Percentiles rank a stretch among this genome's conserved stretches.
Conservation (phyloP, 53 echinoderm and acorn worm species). For the Hippasteria phrygiana region DNA sequence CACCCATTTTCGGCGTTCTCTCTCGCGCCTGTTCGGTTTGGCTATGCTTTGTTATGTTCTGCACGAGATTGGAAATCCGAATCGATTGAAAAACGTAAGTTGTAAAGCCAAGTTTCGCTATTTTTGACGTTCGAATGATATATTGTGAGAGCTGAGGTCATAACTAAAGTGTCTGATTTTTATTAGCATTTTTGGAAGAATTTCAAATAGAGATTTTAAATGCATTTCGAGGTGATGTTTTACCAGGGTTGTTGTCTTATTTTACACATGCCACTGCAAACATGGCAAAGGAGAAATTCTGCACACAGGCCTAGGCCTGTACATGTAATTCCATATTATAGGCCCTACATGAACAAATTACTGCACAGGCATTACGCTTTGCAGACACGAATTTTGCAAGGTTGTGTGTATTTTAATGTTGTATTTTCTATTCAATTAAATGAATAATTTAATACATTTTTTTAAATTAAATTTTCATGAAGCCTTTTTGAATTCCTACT, state of each 20-base stretch:
- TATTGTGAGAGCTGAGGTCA: background rate
- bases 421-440: too few species aligned
- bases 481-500: too few species aligned
- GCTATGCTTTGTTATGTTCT: slow-evolving; percentile 26
- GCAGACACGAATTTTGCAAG: too few species aligned
- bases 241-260: background rate
- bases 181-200: background rate
- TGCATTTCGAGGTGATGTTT: background rate
- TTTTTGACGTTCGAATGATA: background rate
- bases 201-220: background rate
- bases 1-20: slow-evolving; percentile 24
- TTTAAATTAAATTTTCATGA: too few species aligned
- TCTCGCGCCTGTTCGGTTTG: slow-evolving; percentile 18
- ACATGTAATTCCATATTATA: too few species aligned
- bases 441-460: too few species aligned
- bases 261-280: background rate
- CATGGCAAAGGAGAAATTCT: background rate
- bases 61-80: background rate
- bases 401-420: too few species aligned
- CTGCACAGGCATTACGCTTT: too few species aligned
- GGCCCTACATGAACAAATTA: too few species aligned
- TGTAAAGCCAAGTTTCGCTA: background rate
- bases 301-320: too few species aligned
- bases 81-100: background rate
- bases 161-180: background rate